Evolutionary conservation across 2,888 invertebrate species (phyloP).

Genomic region (Agrotis ipsilon): DNA sequence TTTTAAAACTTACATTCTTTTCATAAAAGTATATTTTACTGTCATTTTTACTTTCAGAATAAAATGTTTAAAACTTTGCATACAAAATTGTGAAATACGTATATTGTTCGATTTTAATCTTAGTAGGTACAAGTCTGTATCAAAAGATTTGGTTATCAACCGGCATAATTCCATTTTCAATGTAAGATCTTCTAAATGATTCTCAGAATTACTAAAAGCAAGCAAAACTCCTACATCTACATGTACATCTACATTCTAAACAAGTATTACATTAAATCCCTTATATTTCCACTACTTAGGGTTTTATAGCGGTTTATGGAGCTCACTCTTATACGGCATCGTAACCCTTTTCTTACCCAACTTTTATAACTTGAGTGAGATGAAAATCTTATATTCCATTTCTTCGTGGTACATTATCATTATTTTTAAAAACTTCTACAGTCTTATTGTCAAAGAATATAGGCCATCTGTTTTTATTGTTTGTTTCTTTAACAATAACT

Average conservation of each 20-base stretch:
- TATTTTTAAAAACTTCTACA: neutral
- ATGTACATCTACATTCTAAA: conserved; percentile 31
- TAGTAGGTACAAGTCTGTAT: neutral
- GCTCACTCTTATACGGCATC: conserved; percentile 26
- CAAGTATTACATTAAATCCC: conserved; percentile 47
- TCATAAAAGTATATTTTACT: no score
- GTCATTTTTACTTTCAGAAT: no score
- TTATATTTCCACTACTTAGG: conserved; percentile 38
- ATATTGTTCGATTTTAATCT: neutral
- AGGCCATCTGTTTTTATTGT: neutral
- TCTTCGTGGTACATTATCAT: neutral
- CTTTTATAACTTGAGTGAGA: conserved; percentile 30
- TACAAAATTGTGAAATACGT: neutral
- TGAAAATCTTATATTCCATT: conserved; percentile 13
- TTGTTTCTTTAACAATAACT: neutral
- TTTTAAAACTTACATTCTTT: neutral
- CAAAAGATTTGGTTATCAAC: neutral
- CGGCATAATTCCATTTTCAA: neutral
- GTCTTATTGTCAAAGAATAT: neutral
- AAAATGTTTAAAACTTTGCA: neutral
- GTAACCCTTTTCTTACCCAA: conserved; percentile 42
- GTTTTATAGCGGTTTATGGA: conserved; percentile 38
- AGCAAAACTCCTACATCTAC: conserved; percentile 9
- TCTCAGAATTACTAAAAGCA: neutral
- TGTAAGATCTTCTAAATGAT: neutral